These are phyloP conservation scores for Octodon degus DNA, from an alignment of 2,113 vertebrate genomes.

Conservation along the genomic window DNA sequence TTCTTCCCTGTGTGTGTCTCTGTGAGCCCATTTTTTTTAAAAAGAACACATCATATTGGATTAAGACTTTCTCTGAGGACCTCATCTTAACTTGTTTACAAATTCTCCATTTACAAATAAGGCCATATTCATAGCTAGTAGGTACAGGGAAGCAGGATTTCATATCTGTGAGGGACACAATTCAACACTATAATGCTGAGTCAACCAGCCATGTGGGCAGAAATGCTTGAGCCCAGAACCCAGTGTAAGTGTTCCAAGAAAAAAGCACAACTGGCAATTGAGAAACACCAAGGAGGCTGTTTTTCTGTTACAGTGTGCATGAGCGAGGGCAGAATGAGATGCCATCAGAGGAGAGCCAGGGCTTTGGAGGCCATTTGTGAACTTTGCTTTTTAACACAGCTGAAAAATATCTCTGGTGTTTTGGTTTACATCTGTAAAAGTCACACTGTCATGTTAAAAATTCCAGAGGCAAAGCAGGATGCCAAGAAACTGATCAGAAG, in stretches of 20 bases:
- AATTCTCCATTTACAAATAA: slow-evolving; percentile 1
- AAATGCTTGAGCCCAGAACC: not conserved
- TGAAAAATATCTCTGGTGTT: not conserved
- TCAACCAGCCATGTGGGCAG: not conserved
- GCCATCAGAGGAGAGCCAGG: not conserved
- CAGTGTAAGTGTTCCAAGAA: not conserved
- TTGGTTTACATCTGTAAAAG: not conserved
- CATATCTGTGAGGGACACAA: not conserved
- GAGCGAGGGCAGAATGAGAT: not conserved
- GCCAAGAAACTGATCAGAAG: not conserved
- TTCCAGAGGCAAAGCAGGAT: not conserved
- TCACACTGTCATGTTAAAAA: not conserved
- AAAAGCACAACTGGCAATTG: not conserved
- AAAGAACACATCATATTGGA: not conserved
- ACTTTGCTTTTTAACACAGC: not conserved
- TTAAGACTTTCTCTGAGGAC: not conserved
- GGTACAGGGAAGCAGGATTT: not conserved
- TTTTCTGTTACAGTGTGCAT: not conserved
- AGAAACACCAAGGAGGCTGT: not conserved
- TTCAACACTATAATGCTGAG: not conserved
- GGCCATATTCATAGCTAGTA: not conserved
- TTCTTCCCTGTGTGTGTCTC: not conserved
- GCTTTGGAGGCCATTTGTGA: not conserved
- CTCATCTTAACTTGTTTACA: not conserved
- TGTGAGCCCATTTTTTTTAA: not conserved